phyloP scores from a whole-genome alignment of 2,888 invertebrate genomes.

The Rotaria magnacalcarata region DNA sequence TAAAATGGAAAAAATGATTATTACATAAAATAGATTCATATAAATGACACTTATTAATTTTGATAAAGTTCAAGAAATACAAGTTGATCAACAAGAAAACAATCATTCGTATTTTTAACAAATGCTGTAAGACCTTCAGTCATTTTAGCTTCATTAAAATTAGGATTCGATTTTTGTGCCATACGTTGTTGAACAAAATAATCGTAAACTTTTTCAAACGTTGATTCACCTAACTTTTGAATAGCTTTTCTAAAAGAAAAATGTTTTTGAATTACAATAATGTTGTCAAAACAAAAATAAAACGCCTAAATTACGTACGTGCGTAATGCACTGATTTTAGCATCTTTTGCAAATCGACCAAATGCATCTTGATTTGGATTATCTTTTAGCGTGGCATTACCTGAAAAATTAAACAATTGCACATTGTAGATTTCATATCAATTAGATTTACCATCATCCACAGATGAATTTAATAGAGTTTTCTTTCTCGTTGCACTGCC shows the following conservation, averaged over 20 bases:
- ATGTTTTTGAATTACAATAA: conserved; percentile 44
- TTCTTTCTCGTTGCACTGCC: not conserved
- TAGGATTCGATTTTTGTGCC: conserved; percentile 47
- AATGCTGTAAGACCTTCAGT: conserved; percentile 53
- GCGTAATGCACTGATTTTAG: conserved; percentile 56
- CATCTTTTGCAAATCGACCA: conserved; percentile 54
- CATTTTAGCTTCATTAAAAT: conserved; percentile 53
- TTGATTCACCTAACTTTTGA: conserved; percentile 51
- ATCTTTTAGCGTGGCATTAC: conserved; percentile 50
- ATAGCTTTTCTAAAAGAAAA: conserved; percentile 47
- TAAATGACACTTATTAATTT: not conserved
- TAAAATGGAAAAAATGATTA: too few species aligned
- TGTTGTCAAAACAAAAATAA: not conserved
- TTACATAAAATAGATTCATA: not conserved
- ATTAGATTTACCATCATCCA: not conserved
- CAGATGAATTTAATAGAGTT: not conserved
- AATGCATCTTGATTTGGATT: conserved; percentile 54
- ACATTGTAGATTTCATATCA: not conserved
- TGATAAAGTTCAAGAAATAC: conserved; percentile 53
- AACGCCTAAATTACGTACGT: conserved; percentile 50
- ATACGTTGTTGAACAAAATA: conserved; percentile 54
- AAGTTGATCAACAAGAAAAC: conserved; percentile 58
- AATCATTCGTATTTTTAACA: conserved; percentile 55
- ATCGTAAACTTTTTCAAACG: conserved; percentile 54
- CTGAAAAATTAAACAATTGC: not conserved